Evolutionary conservation across 2,888 invertebrate genomes (phyloP), one percentile per base, ranked within the genome.

Genomic region (Cetonia aurata): DNA sequence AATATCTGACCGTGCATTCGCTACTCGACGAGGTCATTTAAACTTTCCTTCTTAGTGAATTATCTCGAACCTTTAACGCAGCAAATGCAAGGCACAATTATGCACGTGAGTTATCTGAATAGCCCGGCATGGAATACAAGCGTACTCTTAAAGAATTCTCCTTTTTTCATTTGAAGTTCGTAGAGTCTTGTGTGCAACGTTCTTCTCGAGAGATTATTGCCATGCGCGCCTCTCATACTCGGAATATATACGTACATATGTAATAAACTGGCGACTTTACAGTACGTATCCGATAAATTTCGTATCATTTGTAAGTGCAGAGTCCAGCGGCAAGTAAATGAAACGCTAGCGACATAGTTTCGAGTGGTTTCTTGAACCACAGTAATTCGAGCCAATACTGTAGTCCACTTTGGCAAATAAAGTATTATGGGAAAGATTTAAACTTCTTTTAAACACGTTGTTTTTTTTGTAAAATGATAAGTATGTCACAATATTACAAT

Each of bases 71-170:
- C 62, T 69, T 52, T 62, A 69, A 62, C 42, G 31, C 17, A 8
- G 37, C 56, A 48, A 52, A 44, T 42, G 62, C 55, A 62, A 25
- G 62, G 19, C 53, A 60, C 62, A 69, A 69, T 69, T 62, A 62
- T 37, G 53, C 52, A 33, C 53, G 60, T 65, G 53, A 69, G 60
- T 69, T 69, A 69, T 69, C 62, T 65, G 62, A 37, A 65, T 50
- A 19, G 50, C 46, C 50, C 17, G 42, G 50, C 50, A 25, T 15
- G 37, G 37, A 37, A 17, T 37, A 50, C 50, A 12, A 37, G 50
- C 50, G 9, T 65, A 50, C n/a, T 50, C 37, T 33, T 46, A 31
- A 60, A 6, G 25, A 31, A 19, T 15, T 17, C 50, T 52, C 33
- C 37, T 50, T 37, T n/a, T 62, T 48, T 50, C n/a, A 33, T 48